A percentile compares a stretch with the other conserved stretches of the same genome.
phyloP scores from a whole-genome alignment of 1,140 invertebrate species.

The Oscheius sp. region DNA sequence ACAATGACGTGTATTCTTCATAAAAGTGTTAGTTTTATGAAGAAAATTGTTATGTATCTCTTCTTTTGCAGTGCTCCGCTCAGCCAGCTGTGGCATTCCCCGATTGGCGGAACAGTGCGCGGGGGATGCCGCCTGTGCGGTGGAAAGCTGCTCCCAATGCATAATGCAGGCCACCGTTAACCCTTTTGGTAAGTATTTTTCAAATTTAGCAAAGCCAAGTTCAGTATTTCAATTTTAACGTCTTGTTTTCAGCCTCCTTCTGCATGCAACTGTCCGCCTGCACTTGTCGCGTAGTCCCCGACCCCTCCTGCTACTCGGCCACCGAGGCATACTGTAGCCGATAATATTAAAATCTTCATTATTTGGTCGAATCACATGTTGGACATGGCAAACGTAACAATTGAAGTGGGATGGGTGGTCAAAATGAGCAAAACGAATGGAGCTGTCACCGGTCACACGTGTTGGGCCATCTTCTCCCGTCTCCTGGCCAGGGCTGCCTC shows the following conservation, averaged over 20 bases:
- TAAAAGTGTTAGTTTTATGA: too few species aligned
- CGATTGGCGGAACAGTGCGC: too few species aligned
- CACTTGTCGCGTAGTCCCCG: background rate
- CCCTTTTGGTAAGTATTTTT: background rate
- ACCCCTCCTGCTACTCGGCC: background rate
- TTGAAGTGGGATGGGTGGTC: background rate
- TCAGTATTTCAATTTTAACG: background rate
- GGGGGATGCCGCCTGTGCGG: background rate
- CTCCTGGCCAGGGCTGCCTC: conserved; percentile 29
- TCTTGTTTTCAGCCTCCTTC: background rate
- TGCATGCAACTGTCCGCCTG: background rate
- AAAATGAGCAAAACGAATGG: background rate
- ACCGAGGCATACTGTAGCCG: background rate
- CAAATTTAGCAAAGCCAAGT: background rate
- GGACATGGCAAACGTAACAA: background rate
- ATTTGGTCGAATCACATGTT: conserved; percentile 5
- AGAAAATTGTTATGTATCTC: too few species aligned
- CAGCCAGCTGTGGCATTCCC: too few species aligned
- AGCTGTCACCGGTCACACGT: background rate
- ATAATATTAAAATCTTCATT: too few species aligned
- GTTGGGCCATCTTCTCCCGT: conserved; percentile 27
- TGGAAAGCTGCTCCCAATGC: background rate
- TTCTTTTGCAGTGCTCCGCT: too few species aligned
- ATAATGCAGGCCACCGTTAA: background rate
- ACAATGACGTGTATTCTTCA: too few species aligned